phyloP scores from a whole-genome alignment of 2,113 vertebrate species.

The Pimephales promelas region DNA sequence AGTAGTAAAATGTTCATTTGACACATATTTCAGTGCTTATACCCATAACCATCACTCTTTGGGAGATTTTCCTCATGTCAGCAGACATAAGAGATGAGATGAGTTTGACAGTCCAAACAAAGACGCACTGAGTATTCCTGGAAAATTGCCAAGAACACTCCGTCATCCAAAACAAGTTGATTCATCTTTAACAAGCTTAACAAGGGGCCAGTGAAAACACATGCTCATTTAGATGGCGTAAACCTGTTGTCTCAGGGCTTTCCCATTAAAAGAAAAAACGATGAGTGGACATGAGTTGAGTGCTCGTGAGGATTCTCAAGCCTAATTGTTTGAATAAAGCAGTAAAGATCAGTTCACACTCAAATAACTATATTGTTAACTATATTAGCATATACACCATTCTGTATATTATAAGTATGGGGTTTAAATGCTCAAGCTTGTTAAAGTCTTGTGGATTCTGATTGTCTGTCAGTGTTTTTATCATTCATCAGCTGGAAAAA shows the following conservation, averaged over 20 bases:
- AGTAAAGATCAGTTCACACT: background rate
- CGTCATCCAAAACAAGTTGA: constrained; percentile 50
- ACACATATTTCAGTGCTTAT: constrained; percentile 42
- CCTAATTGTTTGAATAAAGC: background rate
- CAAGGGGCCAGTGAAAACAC: constrained; percentile 58
- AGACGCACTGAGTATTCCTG: constrained; percentile 66
- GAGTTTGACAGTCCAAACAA: constrained; percentile 73
- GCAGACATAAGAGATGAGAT: constrained; percentile 74
- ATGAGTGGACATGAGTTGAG: constrained; percentile 13
- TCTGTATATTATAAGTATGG: background rate
- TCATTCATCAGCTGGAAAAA: background rate
- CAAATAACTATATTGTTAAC: background rate
- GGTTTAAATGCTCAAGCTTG: background rate
- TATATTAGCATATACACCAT: background rate
- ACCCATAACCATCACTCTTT: constrained; percentile 65
- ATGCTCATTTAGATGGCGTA: constrained; percentile 45
- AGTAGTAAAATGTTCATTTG: constrained; percentile 25
- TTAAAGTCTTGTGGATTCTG: constrained; percentile 1
- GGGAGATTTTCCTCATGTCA: constrained; percentile 64
- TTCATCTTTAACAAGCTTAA: constrained; percentile 67
- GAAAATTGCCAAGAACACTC: constrained; percentile 65
- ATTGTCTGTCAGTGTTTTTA: background rate
- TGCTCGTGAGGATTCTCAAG: constrained; percentile 23
- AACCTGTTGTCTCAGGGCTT: constrained; percentile 23
- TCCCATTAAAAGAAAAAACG: background rate